A percentile compares a stretch with the other conserved stretches of the same genome.
Evolutionary conservation across 2,888 invertebrate genomes (phyloP).

Genomic region (Digitonthophagus gazella): DNA sequence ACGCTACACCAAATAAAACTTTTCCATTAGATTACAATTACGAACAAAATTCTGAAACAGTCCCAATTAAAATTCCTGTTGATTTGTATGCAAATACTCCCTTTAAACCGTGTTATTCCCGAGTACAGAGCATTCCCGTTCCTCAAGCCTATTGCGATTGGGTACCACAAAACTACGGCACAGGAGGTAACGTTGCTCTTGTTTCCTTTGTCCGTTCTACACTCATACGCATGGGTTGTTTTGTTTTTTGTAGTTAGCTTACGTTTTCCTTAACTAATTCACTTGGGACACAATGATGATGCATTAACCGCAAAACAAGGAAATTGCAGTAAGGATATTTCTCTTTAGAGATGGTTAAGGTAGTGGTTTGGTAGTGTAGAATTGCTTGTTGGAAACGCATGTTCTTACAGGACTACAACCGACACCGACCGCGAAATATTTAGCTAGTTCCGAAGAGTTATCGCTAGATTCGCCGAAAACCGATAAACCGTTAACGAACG

Average conservation of each 20-base stretch:
- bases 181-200: slow-evolving; percentile 44
- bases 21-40: slow-evolving; percentile 43
- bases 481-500: slow-evolving; percentile 22
- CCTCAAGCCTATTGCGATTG: slow-evolving; percentile 52
- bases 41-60: neutral
- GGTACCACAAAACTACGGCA: slow-evolving; percentile 42
- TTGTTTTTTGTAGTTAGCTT: slow-evolving; percentile 42
- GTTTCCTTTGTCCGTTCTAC: slow-evolving; percentile 33
- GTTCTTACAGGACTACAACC: slow-evolving; percentile 51
- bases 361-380: slow-evolving; percentile 46
- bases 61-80: slow-evolving; percentile 25
- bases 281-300: slow-evolving; percentile 21
- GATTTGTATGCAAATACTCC: slow-evolving; percentile 47
- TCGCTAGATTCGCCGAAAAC: slow-evolving; percentile 30
- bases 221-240: slow-evolving; percentile 48
- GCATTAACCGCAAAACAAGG: slow-evolving; percentile 28
- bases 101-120: slow-evolving; percentile 45
- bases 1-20: slow-evolving; percentile 37
- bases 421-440: slow-evolving; percentile 47
- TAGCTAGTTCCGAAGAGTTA: slow-evolving; percentile 45
- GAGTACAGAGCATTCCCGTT: slow-evolving; percentile 33
- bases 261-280: slow-evolving; percentile 31
- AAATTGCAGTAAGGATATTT: slow-evolving; percentile 49
- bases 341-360: slow-evolving; percentile 25
- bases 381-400: slow-evolving; percentile 52